Conservation (phyloP, 2,888 invertebrate genomes). For the Acleris laterana region DNA sequence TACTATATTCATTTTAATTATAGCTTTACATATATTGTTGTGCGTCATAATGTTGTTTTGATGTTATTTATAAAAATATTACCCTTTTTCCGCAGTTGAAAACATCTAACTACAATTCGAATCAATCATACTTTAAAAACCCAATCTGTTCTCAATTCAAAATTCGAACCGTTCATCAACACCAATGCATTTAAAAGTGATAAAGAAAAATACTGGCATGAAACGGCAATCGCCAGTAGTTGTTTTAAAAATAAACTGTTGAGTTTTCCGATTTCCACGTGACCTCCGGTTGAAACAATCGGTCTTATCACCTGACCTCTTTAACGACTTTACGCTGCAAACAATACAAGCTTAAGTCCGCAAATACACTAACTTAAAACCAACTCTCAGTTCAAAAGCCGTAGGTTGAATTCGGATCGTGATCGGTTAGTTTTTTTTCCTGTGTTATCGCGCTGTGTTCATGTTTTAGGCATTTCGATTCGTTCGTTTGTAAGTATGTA, state of each 20-base stretch:
- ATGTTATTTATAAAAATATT: no score
- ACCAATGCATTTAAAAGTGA: slow-evolving; percentile 1
- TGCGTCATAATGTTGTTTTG: no score
- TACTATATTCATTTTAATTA: not conserved
- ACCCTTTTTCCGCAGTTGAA: no score
- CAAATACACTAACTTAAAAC: slow-evolving; percentile 40
- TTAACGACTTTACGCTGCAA: slow-evolving; percentile 59
- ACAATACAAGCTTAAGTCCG: slow-evolving; percentile 51
- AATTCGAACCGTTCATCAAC: not conserved
- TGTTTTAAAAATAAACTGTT: slow-evolving; percentile 42
- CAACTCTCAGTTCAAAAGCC: slow-evolving; percentile 42
- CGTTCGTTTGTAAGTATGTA: slow-evolving; percentile 48
- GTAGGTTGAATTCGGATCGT: slow-evolving; percentile 48
- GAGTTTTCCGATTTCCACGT: slow-evolving; percentile 68
- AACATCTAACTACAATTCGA: no score
- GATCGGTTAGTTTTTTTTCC: slow-evolving; percentile 48
- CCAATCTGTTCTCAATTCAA: no score
- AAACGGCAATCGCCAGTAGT: slow-evolving; percentile 27
- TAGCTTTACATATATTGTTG: no score
- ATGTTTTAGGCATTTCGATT: slow-evolving; percentile 67
- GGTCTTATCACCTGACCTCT: slow-evolving; percentile 78
- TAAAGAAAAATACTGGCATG: slow-evolving; percentile 2
- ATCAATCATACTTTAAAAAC: no score
- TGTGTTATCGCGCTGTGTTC: slow-evolving; percentile 64
- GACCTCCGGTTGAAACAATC: slow-evolving; percentile 64